Percentiles rank a stretch among this genome's conserved stretches.
These are phyloP conservation scores for Nemotelus pantherinus DNA, from an alignment of 2,888 invertebrate species.

Conservation along the genomic window DNA sequence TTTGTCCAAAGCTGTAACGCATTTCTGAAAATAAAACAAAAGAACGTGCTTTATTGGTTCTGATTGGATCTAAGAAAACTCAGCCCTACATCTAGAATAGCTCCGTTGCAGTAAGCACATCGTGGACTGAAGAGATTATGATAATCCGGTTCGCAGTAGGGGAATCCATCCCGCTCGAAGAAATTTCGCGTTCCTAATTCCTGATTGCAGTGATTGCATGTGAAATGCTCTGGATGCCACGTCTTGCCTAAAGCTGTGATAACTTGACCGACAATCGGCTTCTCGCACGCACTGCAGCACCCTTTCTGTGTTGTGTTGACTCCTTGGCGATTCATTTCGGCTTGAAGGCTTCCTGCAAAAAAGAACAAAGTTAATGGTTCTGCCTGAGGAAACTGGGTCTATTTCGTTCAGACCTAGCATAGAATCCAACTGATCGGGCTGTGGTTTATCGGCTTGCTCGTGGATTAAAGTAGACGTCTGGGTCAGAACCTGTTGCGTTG, in stretches of 20 bases:
- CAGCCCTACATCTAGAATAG: slow-evolving; percentile 89
- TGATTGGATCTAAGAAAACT: slow-evolving; percentile 19
- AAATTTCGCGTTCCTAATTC: slow-evolving; percentile 97
- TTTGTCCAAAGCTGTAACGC: slow-evolving; percentile 96
- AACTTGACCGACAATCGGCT: slow-evolving; percentile 97
- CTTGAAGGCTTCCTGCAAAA: slow-evolving; percentile 72
- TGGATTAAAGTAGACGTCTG: slow-evolving; percentile 60
- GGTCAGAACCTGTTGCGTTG: slow-evolving; percentile 55
- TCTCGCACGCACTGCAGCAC: slow-evolving; percentile 98
- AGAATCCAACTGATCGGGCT: slow-evolving; percentile 68
- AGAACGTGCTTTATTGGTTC: slow-evolving; percentile 71
- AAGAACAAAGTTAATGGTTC: not conserved
- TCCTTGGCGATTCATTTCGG: slow-evolving; percentile 98
- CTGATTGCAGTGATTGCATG: slow-evolving; percentile 96
- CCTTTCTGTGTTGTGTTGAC: slow-evolving; percentile 99
- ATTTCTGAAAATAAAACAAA: slow-evolving; percentile 80
- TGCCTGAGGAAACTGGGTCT: not conserved
- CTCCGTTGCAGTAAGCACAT: slow-evolving; percentile 98
- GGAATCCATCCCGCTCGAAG: slow-evolving; percentile 96
- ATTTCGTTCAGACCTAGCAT: slow-evolving; percentile 59
- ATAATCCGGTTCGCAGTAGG: slow-evolving; percentile 98
- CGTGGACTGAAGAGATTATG: slow-evolving; percentile 98
- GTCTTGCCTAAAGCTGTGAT: slow-evolving; percentile 94
- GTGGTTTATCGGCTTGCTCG: slow-evolving; percentile 59
- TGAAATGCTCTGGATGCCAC: slow-evolving; percentile 99